Evolutionary conservation across 2,113 vertebrate species (phyloP).

Genomic region (Vulpes ferrilata): DNA sequence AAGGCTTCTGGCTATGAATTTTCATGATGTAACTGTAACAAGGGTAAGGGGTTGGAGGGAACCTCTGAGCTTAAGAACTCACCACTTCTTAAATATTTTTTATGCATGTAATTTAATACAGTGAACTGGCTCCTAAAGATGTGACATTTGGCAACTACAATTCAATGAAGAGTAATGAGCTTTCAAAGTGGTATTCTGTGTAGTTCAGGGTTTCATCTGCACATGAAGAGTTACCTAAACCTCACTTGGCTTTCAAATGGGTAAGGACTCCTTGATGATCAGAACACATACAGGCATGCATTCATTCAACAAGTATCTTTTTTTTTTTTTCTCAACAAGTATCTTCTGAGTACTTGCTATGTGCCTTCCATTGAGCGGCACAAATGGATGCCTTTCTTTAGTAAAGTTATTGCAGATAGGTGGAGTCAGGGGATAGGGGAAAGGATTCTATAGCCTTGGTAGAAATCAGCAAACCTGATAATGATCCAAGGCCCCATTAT

Average conservation of each 20-base stretch:
- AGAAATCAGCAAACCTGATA: neutral
- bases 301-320: neutral
- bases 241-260: neutral
- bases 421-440: neutral
- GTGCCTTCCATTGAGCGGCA: neutral
- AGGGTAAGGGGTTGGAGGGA: neutral
- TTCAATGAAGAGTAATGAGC: neutral
- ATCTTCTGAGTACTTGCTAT: neutral
- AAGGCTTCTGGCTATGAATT: neutral
- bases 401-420: neutral
- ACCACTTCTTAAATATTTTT: neutral
- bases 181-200: neutral
- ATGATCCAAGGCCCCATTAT: neutral
- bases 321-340: neutral
- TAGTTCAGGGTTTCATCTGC: neutral
- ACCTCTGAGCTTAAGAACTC: neutral
- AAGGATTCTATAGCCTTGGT: neutral
- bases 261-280: neutral
- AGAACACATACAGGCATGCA: neutral
- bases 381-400: neutral
- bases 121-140: neutral
- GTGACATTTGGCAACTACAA: neutral
- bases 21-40: neutral
- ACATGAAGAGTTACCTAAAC: neutral
- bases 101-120: neutral